Conservation (phyloP, 2,888 invertebrate genomes). For the Tenthredo mesomela region DNA sequence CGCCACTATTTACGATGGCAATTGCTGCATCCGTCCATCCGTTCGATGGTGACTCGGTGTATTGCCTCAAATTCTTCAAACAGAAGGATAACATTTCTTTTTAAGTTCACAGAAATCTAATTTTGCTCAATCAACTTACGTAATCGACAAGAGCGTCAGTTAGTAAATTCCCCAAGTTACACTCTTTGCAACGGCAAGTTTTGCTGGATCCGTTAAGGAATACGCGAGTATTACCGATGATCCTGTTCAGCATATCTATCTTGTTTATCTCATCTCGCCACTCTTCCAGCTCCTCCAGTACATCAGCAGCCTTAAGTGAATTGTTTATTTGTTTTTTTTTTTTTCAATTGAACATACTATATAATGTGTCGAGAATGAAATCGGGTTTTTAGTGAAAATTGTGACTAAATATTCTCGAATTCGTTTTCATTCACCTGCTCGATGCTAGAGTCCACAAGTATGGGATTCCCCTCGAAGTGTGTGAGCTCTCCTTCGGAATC, state of each 20-base stretch:
- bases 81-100: no score
- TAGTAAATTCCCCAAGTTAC: no score
- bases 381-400: background rate
- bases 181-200: conserved; percentile 77
- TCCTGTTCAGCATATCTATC: conserved; percentile 77
- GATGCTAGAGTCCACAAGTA: conserved; percentile 84
- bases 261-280: conserved; percentile 81
- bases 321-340: background rate
- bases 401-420: background rate
- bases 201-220: conserved; percentile 83
- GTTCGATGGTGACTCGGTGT: no score
- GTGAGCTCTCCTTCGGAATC: conserved; percentile 86
- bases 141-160: no score
- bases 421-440: conserved; percentile 78
- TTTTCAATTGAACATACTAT: background rate
- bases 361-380: background rate
- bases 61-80: no score
- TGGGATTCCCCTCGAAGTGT: conserved; percentile 86
- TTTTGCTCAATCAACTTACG: no score
- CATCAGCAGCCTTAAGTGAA: conserved; percentile 80
- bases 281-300: conserved; percentile 82
- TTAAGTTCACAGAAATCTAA: no score
- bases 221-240: conserved; percentile 86
- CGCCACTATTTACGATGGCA: no score
- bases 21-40: no score